Conservation (phyloP, 2,888 invertebrate species). For the Chymomyza fuscimana region DNA sequence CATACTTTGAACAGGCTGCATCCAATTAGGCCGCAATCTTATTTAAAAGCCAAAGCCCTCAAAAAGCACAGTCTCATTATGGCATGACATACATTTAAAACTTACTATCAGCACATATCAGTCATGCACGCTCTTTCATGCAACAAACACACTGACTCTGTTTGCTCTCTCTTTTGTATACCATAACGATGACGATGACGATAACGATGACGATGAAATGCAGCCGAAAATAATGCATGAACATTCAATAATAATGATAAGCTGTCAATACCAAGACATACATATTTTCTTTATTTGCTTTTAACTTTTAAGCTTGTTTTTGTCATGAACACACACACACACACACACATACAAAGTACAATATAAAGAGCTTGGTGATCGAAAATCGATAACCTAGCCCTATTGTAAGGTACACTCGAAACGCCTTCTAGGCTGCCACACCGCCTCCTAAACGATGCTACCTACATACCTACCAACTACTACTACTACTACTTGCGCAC, state of each 20-base stretch:
- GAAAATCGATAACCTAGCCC: slow-evolving; percentile 63
- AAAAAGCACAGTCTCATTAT: background rate
- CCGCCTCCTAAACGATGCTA: background rate
- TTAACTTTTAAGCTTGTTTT: slow-evolving; percentile 25
- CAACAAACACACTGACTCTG: too few species aligned
- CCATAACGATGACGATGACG: background rate
- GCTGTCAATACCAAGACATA: slow-evolving; percentile 57
- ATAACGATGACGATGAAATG: background rate
- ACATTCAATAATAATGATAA: slow-evolving; percentile 54
- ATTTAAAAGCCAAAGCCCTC: background rate
- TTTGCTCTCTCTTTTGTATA: background rate
- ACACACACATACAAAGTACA: slow-evolving; percentile 11
- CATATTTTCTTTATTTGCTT: slow-evolving; percentile 7
- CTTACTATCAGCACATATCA: background rate
- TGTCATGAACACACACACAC: background rate
- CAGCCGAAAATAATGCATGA: slow-evolving; percentile 22
- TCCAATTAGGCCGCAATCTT: background rate
- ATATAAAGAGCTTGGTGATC: slow-evolving; percentile 41
- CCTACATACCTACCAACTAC: too few species aligned
- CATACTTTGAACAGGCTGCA: background rate
- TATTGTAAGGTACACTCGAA: slow-evolving; percentile 16
- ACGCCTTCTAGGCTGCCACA: too few species aligned
- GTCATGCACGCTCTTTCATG: background rate
- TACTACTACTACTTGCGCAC: background rate
- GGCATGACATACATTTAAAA: background rate